phyloP scores from a whole-genome alignment of 2,888 invertebrate species.

The Selenia dentaria region DNA sequence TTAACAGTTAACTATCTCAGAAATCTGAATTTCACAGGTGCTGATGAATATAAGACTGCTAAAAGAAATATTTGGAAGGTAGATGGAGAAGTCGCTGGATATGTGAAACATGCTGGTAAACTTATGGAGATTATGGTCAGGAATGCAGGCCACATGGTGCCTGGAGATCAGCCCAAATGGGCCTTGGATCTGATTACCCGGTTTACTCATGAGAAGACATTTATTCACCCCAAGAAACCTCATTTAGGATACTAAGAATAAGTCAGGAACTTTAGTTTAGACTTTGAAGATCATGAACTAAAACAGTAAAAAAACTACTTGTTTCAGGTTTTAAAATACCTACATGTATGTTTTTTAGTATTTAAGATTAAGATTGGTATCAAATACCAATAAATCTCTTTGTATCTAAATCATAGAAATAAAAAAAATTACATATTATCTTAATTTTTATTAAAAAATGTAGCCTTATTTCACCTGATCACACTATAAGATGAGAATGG shows the following conservation, averaged over 20 bases:
- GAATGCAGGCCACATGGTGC: conserved; percentile 93
- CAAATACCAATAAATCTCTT: too few species aligned
- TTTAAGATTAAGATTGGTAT: too few species aligned
- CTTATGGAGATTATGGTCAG: conserved; percentile 90
- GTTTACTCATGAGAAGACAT: conserved; percentile 85
- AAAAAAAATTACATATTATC: too few species aligned
- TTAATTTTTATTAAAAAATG: too few species aligned
- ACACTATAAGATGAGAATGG: too few species aligned
- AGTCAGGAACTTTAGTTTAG: conserved; percentile 1
- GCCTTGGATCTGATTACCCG: conserved; percentile 89
- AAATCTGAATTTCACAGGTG: conserved; percentile 87
- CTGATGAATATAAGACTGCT: conserved; percentile 87
- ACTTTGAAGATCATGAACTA: conserved; percentile 4
- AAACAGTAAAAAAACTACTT: too few species aligned
- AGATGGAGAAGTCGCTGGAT: conserved; percentile 89
- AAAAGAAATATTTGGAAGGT: conserved; percentile 89
- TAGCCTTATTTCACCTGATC: too few species aligned
- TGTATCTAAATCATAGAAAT: too few species aligned
- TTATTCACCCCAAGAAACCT: conserved; percentile 36
- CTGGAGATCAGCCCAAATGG: conserved; percentile 91
- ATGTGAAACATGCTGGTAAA: conserved; percentile 88
- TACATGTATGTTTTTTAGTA: too few species aligned
- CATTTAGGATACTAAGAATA: conserved; percentile 31
- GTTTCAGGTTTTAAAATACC: too few species aligned
- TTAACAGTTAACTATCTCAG: conserved; percentile 91